Evolutionary conservation across 2,888 invertebrate species (phyloP).

Genomic region (Clanis bilineata): DNA sequence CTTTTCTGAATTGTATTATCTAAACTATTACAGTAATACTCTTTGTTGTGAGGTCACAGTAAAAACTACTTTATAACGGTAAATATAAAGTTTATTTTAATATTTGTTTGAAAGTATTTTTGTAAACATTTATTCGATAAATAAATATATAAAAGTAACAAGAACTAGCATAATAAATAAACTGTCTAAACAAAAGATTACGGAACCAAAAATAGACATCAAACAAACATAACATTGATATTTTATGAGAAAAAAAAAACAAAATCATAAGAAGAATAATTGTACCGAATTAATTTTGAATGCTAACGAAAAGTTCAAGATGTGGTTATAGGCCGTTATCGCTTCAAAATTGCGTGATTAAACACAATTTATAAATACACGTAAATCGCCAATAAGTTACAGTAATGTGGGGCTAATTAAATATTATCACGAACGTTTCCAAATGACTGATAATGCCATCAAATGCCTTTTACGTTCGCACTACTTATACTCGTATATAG

Average conservation of each 20-base stretch:
- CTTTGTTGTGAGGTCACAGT: too few relatives aligned
- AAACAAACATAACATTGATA: background rate
- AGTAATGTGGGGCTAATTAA: conserved; percentile 6
- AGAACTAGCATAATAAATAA: too few relatives aligned
- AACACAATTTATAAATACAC: conserved; percentile 2
- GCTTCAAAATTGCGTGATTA: background rate
- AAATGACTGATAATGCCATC: conserved; percentile 3
- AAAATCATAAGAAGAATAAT: background rate
- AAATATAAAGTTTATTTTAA: too few relatives aligned
- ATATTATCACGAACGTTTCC: conserved; percentile 2
- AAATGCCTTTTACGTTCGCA: background rate
- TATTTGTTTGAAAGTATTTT: too few relatives aligned
- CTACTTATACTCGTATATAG: background rate
- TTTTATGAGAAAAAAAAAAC: background rate
- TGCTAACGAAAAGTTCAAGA: conserved; percentile 3
- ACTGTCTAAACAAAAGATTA: too few relatives aligned
- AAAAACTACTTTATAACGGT: background rate
- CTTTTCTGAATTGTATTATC: background rate
- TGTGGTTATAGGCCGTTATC: background rate
- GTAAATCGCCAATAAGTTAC: conserved; percentile 4
- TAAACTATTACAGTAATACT: background rate
- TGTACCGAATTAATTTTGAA: background rate
- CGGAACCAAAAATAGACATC: too few relatives aligned
- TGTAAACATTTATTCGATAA: too few relatives aligned
- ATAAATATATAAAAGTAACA: too few relatives aligned